Evolutionary conservation across 2,888 invertebrate species (phyloP), one percentile per base, ranked within the genome.

Genomic region (Melinaea menophilus): DNA sequence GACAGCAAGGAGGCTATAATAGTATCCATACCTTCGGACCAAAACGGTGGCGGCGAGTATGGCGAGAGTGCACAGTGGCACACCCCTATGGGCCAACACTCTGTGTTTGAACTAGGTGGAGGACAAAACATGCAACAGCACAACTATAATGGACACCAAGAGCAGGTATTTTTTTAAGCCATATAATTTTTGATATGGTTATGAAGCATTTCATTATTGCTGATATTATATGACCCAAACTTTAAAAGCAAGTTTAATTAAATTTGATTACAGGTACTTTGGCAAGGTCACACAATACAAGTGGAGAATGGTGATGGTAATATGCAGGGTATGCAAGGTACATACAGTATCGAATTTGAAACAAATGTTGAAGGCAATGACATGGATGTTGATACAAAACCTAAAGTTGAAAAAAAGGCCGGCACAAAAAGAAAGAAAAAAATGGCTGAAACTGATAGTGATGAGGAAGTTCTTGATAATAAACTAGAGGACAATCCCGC

Each of bases 401-500:
- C 86, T 31, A 88, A 90, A 69, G 84, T 91, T 58, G 86, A 89
- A 69, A 91, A 92, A 80, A 88, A 88, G 76, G 73, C 72, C 55
- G 78, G 81, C 1, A 75, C 79, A 31, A 86, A 91, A 67, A 92
- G 90, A 73, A 92, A 91, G 81, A 91, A 91, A 83, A 85, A 93
- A 90, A 73, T 86, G 81, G 75, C 80, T 70, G 80, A 91, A 68
- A 79, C 82, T 4, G 77, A 88, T 58, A 90, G 86, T 65, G 91
- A 91, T 72, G 85, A 90, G 35, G 92, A 92, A n/a, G 87, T 89
- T 46, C 75, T 90, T 64, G 94, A 94, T 73, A 94, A 94, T 63
- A 93, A 93, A 79, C 79, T 95, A 64, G 95, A 95, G 79, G 94
- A 95, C 76, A 94, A 93, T 83, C 93, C 94, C 31, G 80, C 86